Evolutionary conservation across 1,140 invertebrate species (phyloP).

Genomic region (Drosophila biarmipes): DNA sequence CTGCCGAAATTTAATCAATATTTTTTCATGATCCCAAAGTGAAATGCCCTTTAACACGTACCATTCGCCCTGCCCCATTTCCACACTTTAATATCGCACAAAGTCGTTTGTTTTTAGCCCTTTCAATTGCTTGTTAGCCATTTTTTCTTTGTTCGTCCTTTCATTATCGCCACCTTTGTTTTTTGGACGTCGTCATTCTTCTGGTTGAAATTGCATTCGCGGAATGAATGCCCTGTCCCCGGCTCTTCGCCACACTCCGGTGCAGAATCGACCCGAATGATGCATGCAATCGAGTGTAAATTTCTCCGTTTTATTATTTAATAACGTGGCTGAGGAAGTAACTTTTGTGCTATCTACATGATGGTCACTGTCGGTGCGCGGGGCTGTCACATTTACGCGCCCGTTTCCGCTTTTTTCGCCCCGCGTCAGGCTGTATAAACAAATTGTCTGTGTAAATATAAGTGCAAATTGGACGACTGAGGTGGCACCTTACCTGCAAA

Average conservation of each 20-base stretch:
- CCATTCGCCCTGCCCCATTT: conserved; percentile 7
- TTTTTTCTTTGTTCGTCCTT: conserved; percentile 58
- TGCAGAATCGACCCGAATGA: conserved; percentile 37
- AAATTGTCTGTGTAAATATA: conserved; percentile 53
- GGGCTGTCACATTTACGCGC: conserved; percentile 41
- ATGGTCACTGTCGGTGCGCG: conserved; percentile 17
- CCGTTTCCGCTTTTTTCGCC: conserved; percentile 27
- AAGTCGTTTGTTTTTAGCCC: conserved; percentile 45
- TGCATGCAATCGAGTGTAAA: conserved; percentile 68
- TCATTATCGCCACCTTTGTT: conserved; percentile 53
- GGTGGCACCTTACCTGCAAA: conserved; percentile 16
- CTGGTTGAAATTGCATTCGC: conserved; percentile 61
- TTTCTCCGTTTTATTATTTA: conserved; percentile 71
- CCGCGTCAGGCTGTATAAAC: conserved; percentile 45
- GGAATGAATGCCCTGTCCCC: conserved; percentile 35
- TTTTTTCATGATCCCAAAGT: conserved; percentile 11
- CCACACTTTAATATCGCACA: conserved; percentile 14
- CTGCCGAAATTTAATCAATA: conserved; percentile 10
- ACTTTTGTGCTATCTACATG: conserved; percentile 40
- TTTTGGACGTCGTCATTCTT: conserved; percentile 24
- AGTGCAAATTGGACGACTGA: conserved; percentile 46
- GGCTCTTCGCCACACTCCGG: background rate
- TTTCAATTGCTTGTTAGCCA: conserved; percentile 62
- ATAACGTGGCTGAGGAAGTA: conserved; percentile 46
- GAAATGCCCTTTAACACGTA: conserved; percentile 15